These are phyloP conservation scores for Keiferia lycopersicella DNA, from an alignment of 2,888 invertebrate genomes.

Conservation along the genomic window DNA sequence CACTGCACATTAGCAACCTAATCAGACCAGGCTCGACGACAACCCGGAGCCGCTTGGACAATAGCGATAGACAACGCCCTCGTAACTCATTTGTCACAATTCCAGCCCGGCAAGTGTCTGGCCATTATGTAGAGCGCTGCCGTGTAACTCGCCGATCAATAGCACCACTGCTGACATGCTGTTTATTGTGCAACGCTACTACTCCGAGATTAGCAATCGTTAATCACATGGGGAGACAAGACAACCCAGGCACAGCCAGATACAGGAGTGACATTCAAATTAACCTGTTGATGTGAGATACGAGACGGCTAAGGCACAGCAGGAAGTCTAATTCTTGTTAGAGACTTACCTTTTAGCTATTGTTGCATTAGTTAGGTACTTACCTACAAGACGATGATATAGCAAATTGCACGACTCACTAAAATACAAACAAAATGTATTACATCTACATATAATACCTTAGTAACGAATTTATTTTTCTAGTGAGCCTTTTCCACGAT, in stretches of 20 bases:
- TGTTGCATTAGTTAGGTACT: too few relatives aligned
- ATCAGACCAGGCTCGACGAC: slow-evolving; percentile 35
- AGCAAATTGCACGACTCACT: too few relatives aligned
- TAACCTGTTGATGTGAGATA: slow-evolving; percentile 21
- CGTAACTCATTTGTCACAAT: slow-evolving; percentile 45
- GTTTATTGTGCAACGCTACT: slow-evolving; percentile 43
- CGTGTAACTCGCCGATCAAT: slow-evolving; percentile 48
- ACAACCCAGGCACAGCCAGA: slow-evolving; percentile 1
- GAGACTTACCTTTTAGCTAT: too few relatives aligned
- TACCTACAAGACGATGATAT: too few relatives aligned
- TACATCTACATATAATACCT: too few relatives aligned
- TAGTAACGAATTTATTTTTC: not conserved
- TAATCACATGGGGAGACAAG: slow-evolving; percentile 23
- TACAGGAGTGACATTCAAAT: slow-evolving; percentile 18
- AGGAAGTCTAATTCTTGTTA: slow-evolving; percentile 4
- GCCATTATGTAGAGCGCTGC: slow-evolving; percentile 35
- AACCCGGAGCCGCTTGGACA: slow-evolving; percentile 42
- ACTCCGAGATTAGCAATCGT: slow-evolving; percentile 30
- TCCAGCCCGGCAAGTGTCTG: slow-evolving; percentile 36
- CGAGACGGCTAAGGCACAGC: slow-evolving; percentile 5
- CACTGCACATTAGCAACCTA: slow-evolving; percentile 16
- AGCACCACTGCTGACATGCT: slow-evolving; percentile 40
- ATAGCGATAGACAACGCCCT: slow-evolving; percentile 45
- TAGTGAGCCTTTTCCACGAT: not conserved
- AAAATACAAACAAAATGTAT: too few relatives aligned